phyloP scores from a whole-genome alignment of 2,113 vertebrate species.

The Lipotes vexillifer region DNA sequence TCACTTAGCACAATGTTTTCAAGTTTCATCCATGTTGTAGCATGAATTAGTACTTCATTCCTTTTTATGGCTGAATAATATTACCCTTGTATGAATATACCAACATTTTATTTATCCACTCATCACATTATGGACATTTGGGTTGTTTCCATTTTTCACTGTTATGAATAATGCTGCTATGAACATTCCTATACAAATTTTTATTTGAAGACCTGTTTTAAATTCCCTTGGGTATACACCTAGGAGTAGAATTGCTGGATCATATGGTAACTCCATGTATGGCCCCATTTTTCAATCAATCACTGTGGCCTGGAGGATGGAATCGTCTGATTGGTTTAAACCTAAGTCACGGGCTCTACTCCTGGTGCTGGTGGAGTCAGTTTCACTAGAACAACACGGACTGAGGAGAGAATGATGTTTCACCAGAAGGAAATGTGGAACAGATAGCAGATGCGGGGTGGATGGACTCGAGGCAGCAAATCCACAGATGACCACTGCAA shows the following conservation, averaged over 20 bases:
- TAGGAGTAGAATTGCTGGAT: neutral
- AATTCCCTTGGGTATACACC: neutral
- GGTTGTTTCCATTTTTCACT: neutral
- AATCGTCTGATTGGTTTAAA: neutral
- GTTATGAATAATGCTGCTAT: neutral
- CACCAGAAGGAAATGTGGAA: neutral
- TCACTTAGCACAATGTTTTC: conserved; percentile 11
- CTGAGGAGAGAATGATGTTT: neutral
- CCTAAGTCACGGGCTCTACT: neutral
- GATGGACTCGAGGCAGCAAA: neutral
- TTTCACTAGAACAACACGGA: neutral
- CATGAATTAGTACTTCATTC: neutral
- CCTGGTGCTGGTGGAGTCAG: neutral
- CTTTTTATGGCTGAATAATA: conserved; percentile 33
- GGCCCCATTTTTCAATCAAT: neutral
- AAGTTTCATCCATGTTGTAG: neutral
- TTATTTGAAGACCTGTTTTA: conserved; percentile 23
- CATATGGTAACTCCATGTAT: neutral
- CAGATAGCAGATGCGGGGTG: neutral
- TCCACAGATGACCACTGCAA: neutral
- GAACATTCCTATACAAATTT: neutral
- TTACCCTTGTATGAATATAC: neutral
- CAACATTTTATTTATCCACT: neutral
- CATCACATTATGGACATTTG: neutral
- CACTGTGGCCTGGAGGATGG: neutral